These are phyloP conservation scores for Chrysolina haemoptera DNA, from an alignment of 2,888 invertebrate species.

Conservation along the genomic window DNA sequence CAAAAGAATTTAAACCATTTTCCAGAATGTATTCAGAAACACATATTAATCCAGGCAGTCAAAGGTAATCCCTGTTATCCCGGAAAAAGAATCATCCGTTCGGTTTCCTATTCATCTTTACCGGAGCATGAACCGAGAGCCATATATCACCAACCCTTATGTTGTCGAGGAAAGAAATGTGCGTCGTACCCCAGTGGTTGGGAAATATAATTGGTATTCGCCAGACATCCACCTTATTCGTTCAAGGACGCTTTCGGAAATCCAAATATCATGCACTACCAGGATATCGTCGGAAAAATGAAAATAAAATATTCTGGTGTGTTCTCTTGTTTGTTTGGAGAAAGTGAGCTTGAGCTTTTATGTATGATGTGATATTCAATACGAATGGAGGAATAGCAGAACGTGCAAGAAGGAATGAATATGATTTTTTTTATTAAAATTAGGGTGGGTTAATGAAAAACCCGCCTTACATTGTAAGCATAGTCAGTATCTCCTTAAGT, in stretches of 20 bases:
- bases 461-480: no score
- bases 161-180: not conserved
- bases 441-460: no score
- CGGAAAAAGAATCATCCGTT: not conserved
- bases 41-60: not conserved
- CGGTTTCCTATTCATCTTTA: conserved; percentile 15
- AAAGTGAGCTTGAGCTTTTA: not conserved
- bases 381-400: not conserved
- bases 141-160: conserved; percentile 7
- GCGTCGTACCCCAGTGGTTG: not conserved
- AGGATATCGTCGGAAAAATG: not conserved
- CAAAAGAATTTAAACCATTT: not conserved
- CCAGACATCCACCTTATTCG: conserved; percentile 5
- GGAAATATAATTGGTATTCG: conserved; percentile 5
- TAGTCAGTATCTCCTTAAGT: no score
- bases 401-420: not conserved
- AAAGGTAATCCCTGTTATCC: not conserved
- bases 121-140: not conserved
- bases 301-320: conserved; percentile 3
- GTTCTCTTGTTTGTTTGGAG: not conserved
- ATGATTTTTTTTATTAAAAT: no score
- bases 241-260: not conserved
- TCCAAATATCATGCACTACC: conserved; percentile 1
- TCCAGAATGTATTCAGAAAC: not conserved
- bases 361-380: not conserved